These are phyloP conservation scores for Bellardia pandia DNA, from an alignment of 2,888 invertebrate species.

Conservation along the genomic window DNA sequence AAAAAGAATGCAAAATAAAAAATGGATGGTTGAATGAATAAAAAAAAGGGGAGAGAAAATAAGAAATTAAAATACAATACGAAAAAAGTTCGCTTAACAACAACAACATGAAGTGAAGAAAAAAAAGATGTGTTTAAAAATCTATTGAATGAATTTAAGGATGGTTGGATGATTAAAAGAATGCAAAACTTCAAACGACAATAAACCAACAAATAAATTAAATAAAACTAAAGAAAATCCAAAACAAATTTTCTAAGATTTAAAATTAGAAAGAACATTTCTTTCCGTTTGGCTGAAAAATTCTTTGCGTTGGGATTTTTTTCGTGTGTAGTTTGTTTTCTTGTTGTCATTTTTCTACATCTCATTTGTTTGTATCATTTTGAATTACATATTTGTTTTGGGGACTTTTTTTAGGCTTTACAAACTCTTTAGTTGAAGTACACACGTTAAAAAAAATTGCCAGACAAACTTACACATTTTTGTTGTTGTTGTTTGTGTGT, in stretches of 20 bases:
- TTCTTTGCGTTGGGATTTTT: conserved; percentile 75
- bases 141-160: conserved; percentile 32
- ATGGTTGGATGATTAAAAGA: conserved; percentile 14
- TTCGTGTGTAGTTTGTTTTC: conserved; percentile 2
- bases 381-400: not conserved
- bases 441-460: conserved; percentile 25
- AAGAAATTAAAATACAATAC: conserved; percentile 48
- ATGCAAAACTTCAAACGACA: conserved; percentile 33
- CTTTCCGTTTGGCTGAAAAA: conserved; percentile 23
- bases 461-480: conserved; percentile 38
- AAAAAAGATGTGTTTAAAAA: conserved; percentile 37
- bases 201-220: not conserved
- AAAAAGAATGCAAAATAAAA: conserved; percentile 29
- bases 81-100: conserved; percentile 60
- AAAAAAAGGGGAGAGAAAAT: conserved; percentile 36
- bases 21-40: not conserved
- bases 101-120: conserved; percentile 33
- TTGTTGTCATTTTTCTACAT: conserved; percentile 20
- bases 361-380: conserved; percentile 22
- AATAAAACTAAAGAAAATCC: conserved; percentile 21
- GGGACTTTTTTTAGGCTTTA: not conserved
- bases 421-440: not conserved
- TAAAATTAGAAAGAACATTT: conserved; percentile 70
- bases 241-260: conserved; percentile 33
- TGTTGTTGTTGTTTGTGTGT: conserved; percentile 2